These are phyloP conservation scores for Corythornis cristatus DNA, from an alignment of 2,113 vertebrate species.

Conservation along the genomic window DNA sequence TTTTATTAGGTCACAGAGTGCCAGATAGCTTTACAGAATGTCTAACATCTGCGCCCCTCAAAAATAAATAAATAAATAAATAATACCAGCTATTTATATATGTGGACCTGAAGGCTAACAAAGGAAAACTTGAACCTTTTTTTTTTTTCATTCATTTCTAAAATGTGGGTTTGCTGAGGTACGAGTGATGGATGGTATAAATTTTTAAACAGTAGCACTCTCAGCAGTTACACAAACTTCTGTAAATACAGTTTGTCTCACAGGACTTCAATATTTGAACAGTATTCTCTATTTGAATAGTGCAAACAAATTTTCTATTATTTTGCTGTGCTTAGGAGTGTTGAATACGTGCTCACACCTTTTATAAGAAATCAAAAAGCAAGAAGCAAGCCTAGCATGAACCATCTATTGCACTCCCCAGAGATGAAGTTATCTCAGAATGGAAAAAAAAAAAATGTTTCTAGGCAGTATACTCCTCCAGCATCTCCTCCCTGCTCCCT, in stretches of 20 bases:
- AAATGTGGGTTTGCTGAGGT: not conserved
- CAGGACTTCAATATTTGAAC: not conserved
- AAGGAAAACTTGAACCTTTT: not conserved
- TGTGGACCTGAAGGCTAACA: not conserved
- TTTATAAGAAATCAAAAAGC: not conserved
- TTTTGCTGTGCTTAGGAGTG: not conserved
- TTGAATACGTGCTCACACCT: not conserved
- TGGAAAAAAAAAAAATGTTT: no score
- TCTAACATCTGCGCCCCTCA: not conserved
- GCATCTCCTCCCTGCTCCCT: not conserved
- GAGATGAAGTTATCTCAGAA: not conserved
- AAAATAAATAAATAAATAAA: not conserved
- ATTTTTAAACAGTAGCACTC: not conserved
- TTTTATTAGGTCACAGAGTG: constrained; percentile 8
- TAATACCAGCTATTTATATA: not conserved
- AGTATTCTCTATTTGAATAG: not conserved
- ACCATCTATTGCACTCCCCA: not conserved
- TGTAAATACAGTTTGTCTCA: not conserved
- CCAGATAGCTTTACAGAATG: not conserved
- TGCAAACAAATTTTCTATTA: not conserved
- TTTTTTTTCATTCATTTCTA: not conserved
- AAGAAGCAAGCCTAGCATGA: not conserved
- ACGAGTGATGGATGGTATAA: not conserved
- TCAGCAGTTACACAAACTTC: not conserved
- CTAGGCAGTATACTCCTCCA: not conserved